Percentiles rank a stretch among this genome's conserved stretches.
These are phyloP conservation scores for Rugalucina vietnamica DNA, from an alignment of 2,888 invertebrate genomes.

Conservation along the genomic window DNA sequence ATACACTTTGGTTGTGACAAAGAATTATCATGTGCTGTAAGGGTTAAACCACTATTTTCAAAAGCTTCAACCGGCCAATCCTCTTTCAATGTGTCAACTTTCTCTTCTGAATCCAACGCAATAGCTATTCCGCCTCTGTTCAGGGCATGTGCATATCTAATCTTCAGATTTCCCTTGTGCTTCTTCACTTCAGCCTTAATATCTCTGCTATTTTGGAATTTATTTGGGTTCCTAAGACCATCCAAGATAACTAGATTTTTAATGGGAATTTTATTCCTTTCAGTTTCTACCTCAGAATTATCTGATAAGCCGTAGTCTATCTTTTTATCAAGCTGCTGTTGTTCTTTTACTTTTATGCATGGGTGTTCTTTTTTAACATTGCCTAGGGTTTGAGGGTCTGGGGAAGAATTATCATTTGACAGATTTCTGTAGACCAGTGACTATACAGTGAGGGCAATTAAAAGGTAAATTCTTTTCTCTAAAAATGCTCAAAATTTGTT, in stretches of 20 bases:
- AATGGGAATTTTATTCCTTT: background rate
- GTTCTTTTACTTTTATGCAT: too few species aligned
- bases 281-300: background rate
- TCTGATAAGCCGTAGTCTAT: background rate
- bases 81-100: background rate
- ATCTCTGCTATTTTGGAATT: constrained; percentile 6
- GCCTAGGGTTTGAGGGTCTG: background rate
- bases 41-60: background rate
- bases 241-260: constrained; percentile 12
- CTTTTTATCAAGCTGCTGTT: background rate
- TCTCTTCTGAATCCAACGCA: background rate
- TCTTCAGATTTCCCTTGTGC: background rate
- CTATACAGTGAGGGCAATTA: background rate
- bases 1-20: background rate
- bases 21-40: background rate
- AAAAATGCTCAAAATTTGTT: background rate
- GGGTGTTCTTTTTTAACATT: too few species aligned
- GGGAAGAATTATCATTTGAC: background rate
- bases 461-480: background rate
- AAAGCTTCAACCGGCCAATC: constrained; percentile 19
- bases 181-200: constrained; percentile 9
- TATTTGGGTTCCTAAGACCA: background rate
- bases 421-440: background rate
- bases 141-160: constrained; percentile 16
- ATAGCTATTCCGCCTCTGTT: constrained; percentile 12